A percentile compares a stretch with the other conserved stretches of the same genome.
Evolutionary conservation across 2,797 vertebrate genomes (phyloP).

Genomic region (Sebastes matsubarae): DNA sequence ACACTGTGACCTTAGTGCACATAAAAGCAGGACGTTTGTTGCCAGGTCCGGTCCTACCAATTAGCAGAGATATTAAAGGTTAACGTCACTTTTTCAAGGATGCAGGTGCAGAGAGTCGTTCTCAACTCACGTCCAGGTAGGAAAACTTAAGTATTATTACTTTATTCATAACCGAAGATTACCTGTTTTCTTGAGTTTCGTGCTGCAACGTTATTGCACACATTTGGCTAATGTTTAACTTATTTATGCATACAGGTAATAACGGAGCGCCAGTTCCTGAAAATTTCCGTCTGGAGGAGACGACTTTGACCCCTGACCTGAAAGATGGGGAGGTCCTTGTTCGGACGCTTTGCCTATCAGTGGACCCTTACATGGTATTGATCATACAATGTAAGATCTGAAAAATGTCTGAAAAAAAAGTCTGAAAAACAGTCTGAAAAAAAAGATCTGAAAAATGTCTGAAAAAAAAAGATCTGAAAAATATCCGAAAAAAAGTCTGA

Average conservation of each 20-base stretch:
- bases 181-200: neutral
- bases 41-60: neutral
- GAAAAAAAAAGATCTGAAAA: no score
- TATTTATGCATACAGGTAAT: constrained; percentile 75
- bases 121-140: constrained; percentile 81
- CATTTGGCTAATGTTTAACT: neutral
- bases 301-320: constrained; percentile 76
- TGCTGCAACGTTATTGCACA: neutral
- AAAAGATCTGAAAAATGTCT: no score
- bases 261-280: constrained; percentile 87
- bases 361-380: constrained; percentile 97
- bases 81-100: constrained; percentile 10
- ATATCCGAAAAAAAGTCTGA: no score
- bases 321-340: constrained; percentile 85
- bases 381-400: neutral
- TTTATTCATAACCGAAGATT: neutral
- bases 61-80: neutral
- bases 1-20: neutral
- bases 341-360: constrained; percentile 91
- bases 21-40: neutral
- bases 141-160: neutral
- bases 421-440: no score
- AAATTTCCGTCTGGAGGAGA: constrained; percentile 88
- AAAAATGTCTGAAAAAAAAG: no score
- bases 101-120: constrained; percentile 76